Conservation (phyloP, 2,888 invertebrate species). For the Hydropsyche betteni region DNA sequence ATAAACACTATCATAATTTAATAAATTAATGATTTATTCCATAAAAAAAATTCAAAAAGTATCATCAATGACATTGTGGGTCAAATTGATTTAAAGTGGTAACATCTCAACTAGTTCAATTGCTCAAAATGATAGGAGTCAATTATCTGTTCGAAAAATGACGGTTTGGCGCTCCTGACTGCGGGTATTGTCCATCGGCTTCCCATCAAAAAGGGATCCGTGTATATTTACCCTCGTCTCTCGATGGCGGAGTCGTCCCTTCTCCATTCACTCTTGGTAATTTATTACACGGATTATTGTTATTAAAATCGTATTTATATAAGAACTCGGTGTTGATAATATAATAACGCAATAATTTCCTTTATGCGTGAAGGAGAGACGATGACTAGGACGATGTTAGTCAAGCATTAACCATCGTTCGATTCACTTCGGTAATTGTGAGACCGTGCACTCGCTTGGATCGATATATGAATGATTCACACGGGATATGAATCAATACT, state of each 20-base stretch:
- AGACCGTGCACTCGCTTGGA: conserved; percentile 5
- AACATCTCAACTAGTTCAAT: no score
- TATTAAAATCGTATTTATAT: conserved; percentile 48
- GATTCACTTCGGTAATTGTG: conserved; percentile 25
- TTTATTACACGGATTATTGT: conserved; percentile 46
- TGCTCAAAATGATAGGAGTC: no score
- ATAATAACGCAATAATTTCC: conserved; percentile 46
- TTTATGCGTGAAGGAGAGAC: conserved; percentile 44
- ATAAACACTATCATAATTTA: no score
- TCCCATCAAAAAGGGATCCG: conserved; percentile 35
- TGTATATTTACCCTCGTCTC: conserved; percentile 21
- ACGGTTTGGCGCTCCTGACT: neutral
- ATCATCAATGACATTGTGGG: no score
- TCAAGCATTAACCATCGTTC: conserved; percentile 27
- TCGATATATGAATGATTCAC: conserved; percentile 26
- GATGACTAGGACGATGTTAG: conserved; percentile 37
- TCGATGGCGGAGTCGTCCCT: neutral
- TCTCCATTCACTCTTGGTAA: conserved; percentile 33
- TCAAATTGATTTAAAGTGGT: no score
- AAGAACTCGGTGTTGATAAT: conserved; percentile 42
- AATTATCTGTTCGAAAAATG: no score
- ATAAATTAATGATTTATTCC: no score
- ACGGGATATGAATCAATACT: conserved; percentile 11
- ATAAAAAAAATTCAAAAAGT: no score
- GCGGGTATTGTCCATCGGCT: neutral